phyloP scores from a whole-genome alignment of 2,888 invertebrate species.

The Nephrotoma appendiculata region DNA sequence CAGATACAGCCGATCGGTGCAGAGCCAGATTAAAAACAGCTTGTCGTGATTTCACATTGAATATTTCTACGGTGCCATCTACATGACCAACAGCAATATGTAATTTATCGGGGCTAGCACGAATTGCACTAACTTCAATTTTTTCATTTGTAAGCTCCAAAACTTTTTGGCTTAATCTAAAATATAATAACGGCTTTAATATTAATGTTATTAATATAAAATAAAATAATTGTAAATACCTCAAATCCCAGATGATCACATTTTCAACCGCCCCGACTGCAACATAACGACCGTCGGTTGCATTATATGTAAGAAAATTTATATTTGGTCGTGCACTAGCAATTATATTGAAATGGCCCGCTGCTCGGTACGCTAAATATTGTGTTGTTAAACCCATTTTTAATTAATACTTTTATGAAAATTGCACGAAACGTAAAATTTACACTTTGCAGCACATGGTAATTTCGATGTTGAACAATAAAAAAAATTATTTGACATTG shows the following conservation, averaged over 20 bases:
- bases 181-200: not conserved
- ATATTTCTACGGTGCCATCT: conserved; percentile 77
- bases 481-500: not conserved
- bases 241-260: conserved; percentile 87
- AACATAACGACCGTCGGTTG: conserved; percentile 66
- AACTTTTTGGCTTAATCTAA: conserved; percentile 41
- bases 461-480: not conserved
- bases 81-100: conserved; percentile 83
- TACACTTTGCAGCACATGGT: not conserved
- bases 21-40: conserved; percentile 60
- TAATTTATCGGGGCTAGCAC: conserved; percentile 58
- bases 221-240: conserved; percentile 27
- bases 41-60: conserved; percentile 54
- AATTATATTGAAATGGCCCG: conserved; percentile 78
- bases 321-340: conserved; percentile 67
- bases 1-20: conserved; percentile 72
- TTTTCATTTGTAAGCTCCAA: conserved; percentile 68
- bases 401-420: not conserved
- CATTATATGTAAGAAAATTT: conserved; percentile 60
- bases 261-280: conserved; percentile 91
- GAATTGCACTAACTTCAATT: conserved; percentile 60
- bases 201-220: not conserved
- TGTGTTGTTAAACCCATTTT: conserved; percentile 84
- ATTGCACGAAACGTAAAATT: not conserved
- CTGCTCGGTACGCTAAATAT: conserved; percentile 76